Evolutionary conservation across 2,888 invertebrate species (phyloP), one percentile per base, ranked within the genome.

Genomic region (Rhodophaea formosa): DNA sequence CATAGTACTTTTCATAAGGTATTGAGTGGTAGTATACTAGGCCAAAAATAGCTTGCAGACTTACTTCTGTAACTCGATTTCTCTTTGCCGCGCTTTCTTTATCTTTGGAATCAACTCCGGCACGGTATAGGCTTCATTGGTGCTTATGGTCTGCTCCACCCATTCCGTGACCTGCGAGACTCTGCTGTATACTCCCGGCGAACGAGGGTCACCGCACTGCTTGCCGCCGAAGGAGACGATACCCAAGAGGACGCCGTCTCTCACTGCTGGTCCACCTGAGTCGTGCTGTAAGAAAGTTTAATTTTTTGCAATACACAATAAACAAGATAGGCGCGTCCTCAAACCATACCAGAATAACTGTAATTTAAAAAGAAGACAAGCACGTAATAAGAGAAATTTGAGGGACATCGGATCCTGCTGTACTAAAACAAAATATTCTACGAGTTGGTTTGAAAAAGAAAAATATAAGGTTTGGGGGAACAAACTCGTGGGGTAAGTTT

Each of bases 171-270:
- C 61, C 62, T 87, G 77, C 0, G 86, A 78, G 0, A 88, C 89
- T 1, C 86, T 61, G 65, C 84, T 82, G 72, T 90, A 90, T 8
- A 90, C 91, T 0, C 91, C 90, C 0, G 90, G 90, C 0, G 88
- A 88, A n/a, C 78, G 75, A 0, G 90, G 88, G 66, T 89, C 90
- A 0, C 90, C 90, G n/a, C 90, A 90, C 59, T 84, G 80, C 67
- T 87, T 87, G 47, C 90, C 90, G 0, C 90, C 90, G 52, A 90
- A 90, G 0, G 90, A 90, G 0, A 90, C 91, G 1, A 90, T 77
- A 0, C 90, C 90, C 0, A 89, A 68, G 0, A 90, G 78, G 0
- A 89, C 86, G 0, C 90, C 89, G 17, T 90, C 88, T 0, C 88
- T 73, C 0, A 90, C 88, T 0, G 90, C 90, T 49, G 90, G 90